Percentiles rank a stretch among this genome's conserved stretches.
Evolutionary conservation across 2,797 vertebrate genomes (phyloP).

Genomic region (Octomys mimax): DNA sequence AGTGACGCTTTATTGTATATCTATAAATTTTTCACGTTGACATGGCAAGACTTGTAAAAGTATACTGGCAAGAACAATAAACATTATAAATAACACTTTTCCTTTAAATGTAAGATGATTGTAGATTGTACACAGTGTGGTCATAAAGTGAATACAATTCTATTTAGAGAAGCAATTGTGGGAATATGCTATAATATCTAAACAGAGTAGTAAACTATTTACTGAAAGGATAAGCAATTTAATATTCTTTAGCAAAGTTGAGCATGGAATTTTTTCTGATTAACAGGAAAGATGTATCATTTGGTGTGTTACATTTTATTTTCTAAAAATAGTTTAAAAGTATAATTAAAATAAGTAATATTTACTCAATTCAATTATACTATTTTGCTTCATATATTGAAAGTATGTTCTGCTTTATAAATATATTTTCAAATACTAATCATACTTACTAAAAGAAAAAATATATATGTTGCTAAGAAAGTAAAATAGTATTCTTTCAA

Average conservation of each 20-base stretch:
- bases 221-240: slow-evolving; percentile 14
- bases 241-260: neutral
- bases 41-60: slow-evolving; percentile 75
- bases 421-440: neutral
- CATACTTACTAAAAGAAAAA: neutral
- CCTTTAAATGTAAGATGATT: slow-evolving; percentile 66
- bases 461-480: neutral
- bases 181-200: slow-evolving; percentile 25
- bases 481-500: neutral
- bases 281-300: neutral
- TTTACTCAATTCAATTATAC: neutral
- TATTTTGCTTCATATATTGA: neutral
- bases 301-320: neutral
- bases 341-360: neutral
- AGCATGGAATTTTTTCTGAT: neutral
- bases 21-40: slow-evolving; percentile 76
- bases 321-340: slow-evolving; percentile 29
- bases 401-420: neutral
- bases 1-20: slow-evolving; percentile 72
- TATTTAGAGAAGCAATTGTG: slow-evolving; percentile 51
- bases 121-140: slow-evolving; percentile 60
- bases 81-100: slow-evolving; percentile 70
- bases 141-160: slow-evolving; percentile 56
- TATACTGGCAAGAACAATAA: slow-evolving; percentile 32
- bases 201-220: neutral